Evolutionary conservation across 2,113 vertebrate species (phyloP).

Genomic region (Ciconia maguari): DNA sequence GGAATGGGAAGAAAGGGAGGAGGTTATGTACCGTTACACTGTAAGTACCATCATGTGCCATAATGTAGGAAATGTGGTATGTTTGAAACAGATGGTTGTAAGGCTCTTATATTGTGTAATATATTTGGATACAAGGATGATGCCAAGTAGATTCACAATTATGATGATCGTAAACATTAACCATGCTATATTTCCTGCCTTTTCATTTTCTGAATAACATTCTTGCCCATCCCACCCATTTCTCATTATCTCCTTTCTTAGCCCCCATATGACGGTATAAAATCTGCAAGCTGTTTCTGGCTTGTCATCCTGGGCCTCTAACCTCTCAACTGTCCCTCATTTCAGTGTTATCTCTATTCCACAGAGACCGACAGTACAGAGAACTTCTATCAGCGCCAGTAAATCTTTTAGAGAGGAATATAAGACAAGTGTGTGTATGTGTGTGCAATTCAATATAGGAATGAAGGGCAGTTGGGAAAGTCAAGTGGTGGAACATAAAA

Average conservation of each 20-base stretch:
- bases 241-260: constrained; percentile 39
- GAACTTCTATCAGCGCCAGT: neutral
- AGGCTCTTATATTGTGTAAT: neutral
- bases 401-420: constrained; percentile 48
- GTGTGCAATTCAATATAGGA: constrained; percentile 53
- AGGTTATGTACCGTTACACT: neutral
- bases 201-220: constrained; percentile 19
- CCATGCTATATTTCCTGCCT: neutral
- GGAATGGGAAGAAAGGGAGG: neutral
- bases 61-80: neutral
- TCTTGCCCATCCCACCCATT: neutral
- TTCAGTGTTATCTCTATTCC: constrained; percentile 34
- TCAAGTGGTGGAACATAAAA: constrained; percentile 71
- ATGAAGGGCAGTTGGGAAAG: constrained; percentile 63
- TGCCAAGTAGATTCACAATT: constrained; percentile 35
- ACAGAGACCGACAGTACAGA: neutral
- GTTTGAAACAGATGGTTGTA: constrained; percentile 40
- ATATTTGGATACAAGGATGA: constrained; percentile 13
- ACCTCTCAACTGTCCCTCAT: constrained; percentile 47
- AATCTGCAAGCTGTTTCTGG: constrained; percentile 10
- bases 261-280: neutral
- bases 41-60: neutral
- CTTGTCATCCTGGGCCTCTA: neutral
- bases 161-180: constrained; percentile 12
- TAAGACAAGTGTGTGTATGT: constrained; percentile 29